These are phyloP conservation scores for Hippoglossus hippoglossus DNA, from an alignment of 2,797 vertebrate species.

Conservation along the genomic window DNA sequence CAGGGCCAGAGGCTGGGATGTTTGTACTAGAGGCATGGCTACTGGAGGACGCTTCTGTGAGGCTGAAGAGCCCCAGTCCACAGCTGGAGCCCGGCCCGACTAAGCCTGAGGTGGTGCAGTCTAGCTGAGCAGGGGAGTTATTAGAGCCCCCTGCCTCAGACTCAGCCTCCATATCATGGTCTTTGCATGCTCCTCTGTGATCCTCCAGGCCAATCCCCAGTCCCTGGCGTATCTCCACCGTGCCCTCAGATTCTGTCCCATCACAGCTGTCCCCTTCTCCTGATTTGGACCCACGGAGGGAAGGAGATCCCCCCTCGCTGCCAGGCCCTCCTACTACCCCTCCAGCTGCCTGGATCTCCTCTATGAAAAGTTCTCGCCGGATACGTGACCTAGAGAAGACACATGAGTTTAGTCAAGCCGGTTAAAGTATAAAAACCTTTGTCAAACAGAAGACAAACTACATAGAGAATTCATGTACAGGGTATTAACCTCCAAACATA, in stretches of 20 bases:
- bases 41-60: constrained; percentile 87
- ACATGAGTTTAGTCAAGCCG: constrained; percentile 29
- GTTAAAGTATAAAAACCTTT: constrained; percentile 14
- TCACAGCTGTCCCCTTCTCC: constrained; percentile 98
- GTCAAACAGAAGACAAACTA: neutral
- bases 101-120: constrained; percentile 89
- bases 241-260: constrained; percentile 92
- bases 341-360: constrained; percentile 97
- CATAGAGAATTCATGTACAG: neutral
- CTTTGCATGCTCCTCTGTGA: constrained; percentile 91
- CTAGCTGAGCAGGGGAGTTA: constrained; percentile 86
- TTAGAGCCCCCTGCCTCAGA: constrained; percentile 89
- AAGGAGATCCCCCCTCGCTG: constrained; percentile 94
- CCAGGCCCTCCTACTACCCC: constrained; percentile 81
- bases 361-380: constrained; percentile 97
- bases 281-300: constrained; percentile 88
- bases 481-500: neutral
- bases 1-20: constrained; percentile 79
- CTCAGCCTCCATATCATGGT: constrained; percentile 87
- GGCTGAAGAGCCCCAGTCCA: constrained; percentile 90
- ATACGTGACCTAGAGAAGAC: constrained; percentile 91
- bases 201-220: constrained; percentile 87
- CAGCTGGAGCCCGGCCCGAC: constrained; percentile 89
- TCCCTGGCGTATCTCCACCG: constrained; percentile 88
- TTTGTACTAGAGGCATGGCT: constrained; percentile 88